Conservation (phyloP, 35 echinoderm and acorn worm genomes). For the Heliocidaris erythrogramma region DNA sequence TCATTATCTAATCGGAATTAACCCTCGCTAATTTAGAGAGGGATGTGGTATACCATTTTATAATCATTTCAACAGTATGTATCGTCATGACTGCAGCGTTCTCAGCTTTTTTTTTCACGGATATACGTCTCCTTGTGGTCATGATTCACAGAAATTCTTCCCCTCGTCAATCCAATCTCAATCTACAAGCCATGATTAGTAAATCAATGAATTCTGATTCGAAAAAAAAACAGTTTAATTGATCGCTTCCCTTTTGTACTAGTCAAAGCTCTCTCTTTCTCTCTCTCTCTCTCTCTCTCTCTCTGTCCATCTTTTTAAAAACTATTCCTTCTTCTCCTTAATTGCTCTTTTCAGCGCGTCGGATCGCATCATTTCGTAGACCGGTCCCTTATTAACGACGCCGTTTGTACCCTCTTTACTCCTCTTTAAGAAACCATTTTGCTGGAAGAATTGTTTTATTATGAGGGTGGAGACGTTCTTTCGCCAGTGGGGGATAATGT, state of each 20-base stretch:
- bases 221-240: neutral
- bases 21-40: neutral
- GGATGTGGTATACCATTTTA: neutral
- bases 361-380: neutral
- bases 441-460: neutral
- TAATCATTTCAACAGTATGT: neutral
- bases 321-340: too few species aligned
- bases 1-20: too few species aligned
- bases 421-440: too few species aligned
- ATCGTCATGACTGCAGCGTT: neutral
- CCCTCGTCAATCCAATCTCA: neutral
- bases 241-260: neutral
- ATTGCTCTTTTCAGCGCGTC: neutral
- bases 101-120: neutral
- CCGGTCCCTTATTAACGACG: neutral
- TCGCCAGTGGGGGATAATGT: neutral
- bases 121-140: neutral
- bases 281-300: too few species aligned
- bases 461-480: neutral
- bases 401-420: too few species aligned
- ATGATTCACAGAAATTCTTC: neutral
- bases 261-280: neutral
- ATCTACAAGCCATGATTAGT: neutral
- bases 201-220: neutral
- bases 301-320: too few species aligned